Evolutionary conservation across 2,888 invertebrate genomes (phyloP).

Genomic region (Bruchidius siliquastri): DNA sequence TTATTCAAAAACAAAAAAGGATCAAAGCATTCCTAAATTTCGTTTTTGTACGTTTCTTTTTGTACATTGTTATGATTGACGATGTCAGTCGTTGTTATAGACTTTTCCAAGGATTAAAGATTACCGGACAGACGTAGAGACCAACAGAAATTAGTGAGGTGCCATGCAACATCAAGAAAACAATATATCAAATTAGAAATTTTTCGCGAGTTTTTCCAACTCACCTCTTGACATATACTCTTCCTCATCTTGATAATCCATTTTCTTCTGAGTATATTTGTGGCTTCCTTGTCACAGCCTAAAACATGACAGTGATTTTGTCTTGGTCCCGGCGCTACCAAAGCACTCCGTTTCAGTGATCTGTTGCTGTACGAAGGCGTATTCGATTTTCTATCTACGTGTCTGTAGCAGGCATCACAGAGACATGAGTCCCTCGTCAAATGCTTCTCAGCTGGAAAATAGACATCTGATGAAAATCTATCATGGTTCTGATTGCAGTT

Average conservation of each 20-base stretch:
- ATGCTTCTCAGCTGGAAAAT: conserved; percentile 66
- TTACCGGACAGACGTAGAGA: too few species aligned
- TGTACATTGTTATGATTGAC: too few species aligned
- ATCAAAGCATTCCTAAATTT: too few species aligned
- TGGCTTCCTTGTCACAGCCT: conserved; percentile 56
- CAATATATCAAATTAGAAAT: too few species aligned
- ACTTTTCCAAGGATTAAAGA: too few species aligned
- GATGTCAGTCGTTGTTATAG: too few species aligned
- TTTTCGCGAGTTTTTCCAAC: too few species aligned
- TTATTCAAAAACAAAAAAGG: too few species aligned
- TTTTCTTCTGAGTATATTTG: conserved; percentile 65
- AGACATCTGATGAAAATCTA: not conserved
- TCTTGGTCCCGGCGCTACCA: conserved; percentile 43
- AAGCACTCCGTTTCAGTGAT: conserved; percentile 39
- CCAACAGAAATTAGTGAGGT: too few species aligned
- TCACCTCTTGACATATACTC: conserved; percentile 61
- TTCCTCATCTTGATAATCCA: conserved; percentile 68
- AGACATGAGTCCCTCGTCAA: conserved; percentile 78
- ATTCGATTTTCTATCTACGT: conserved; percentile 78
- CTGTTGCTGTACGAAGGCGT: conserved; percentile 62
- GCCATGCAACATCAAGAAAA: too few species aligned
- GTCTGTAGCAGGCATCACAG: conserved; percentile 83
- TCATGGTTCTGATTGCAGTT: not conserved
- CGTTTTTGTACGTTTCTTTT: too few species aligned
- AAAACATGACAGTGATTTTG: conserved; percentile 60